Conservation (phyloP, 2,888 invertebrate species). For the Crepidodera aurea region DNA sequence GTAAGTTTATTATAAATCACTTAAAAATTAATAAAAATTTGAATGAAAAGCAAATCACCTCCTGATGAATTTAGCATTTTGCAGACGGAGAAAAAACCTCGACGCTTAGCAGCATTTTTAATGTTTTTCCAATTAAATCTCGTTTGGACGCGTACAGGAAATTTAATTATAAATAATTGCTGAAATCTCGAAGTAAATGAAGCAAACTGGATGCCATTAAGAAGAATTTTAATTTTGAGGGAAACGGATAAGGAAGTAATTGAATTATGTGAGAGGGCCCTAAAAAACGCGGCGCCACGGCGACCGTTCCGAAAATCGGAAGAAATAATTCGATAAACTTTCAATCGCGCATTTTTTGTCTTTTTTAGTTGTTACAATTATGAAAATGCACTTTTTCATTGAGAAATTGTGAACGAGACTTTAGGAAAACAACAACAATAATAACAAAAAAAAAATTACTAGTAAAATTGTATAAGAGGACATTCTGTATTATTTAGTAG, state of each 20-base stretch:
- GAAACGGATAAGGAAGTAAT: conserved; percentile 36
- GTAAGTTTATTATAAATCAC: no score
- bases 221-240: conserved; percentile 36
- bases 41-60: no score
- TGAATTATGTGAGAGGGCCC: conserved; percentile 26
- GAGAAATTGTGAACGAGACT: no score
- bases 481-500: no score
- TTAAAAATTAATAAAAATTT: no score
- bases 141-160: conserved; percentile 4
- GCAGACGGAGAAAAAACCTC: background rate
- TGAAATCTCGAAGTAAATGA: conserved; percentile 34
- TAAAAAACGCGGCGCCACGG: background rate
- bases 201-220: conserved; percentile 34
- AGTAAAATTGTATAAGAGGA: no score
- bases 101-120: conserved; percentile 1
- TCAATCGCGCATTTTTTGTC: background rate
- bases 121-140: conserved; percentile 21
- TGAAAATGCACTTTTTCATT: conserved; percentile 1
- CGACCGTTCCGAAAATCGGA: background rate
- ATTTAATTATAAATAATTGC: conserved; percentile 31
- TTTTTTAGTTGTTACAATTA: background rate
- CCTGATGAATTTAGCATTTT: background rate
- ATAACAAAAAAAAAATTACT: no score
- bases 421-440: no score
- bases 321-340: conserved; percentile 2